Conservation (phyloP, 2,113 vertebrate species). For the Leptobrachium leishanense region DNA sequence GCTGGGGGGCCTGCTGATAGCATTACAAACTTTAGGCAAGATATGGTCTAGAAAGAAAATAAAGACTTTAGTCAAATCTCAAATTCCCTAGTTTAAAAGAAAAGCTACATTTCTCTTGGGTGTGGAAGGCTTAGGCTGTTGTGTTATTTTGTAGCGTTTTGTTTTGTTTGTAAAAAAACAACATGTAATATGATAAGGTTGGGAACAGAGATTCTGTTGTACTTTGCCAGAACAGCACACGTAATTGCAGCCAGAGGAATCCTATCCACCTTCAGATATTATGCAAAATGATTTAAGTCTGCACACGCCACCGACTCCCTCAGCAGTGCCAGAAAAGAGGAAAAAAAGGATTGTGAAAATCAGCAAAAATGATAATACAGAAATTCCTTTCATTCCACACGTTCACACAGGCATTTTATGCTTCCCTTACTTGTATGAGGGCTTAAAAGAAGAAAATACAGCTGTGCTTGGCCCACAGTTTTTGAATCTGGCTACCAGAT, state of each 20-base stretch:
- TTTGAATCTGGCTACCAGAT: not conserved
- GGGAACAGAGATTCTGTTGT: conserved; percentile 17
- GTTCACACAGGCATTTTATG: conserved; percentile 25
- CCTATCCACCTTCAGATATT: conserved; percentile 41
- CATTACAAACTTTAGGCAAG: too few species aligned
- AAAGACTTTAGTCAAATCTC: too few species aligned
- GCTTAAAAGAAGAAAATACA: not conserved
- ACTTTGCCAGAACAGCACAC: not conserved
- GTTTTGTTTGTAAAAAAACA: not conserved
- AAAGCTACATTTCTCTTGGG: too few species aligned
- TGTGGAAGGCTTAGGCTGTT: too few species aligned
- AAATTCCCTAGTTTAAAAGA: too few species aligned
- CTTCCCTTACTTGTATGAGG: not conserved
- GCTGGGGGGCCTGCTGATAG: too few species aligned
- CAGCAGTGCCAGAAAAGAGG: not conserved
- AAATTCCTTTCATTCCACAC: conserved; percentile 43
- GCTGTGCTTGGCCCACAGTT: not conserved
- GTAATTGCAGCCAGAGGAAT: conserved; percentile 26
- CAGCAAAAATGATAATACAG: conserved; percentile 44
- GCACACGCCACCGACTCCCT: conserved; percentile 38
- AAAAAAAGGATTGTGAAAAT: conserved; percentile 16
- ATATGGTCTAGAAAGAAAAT: too few species aligned
- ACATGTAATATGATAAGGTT: not conserved
- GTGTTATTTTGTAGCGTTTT: not conserved
- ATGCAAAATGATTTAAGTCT: conserved; percentile 35